Evolutionary conservation across 2,888 invertebrate species (phyloP).

Genomic region (Itoplectis maculator): DNA sequence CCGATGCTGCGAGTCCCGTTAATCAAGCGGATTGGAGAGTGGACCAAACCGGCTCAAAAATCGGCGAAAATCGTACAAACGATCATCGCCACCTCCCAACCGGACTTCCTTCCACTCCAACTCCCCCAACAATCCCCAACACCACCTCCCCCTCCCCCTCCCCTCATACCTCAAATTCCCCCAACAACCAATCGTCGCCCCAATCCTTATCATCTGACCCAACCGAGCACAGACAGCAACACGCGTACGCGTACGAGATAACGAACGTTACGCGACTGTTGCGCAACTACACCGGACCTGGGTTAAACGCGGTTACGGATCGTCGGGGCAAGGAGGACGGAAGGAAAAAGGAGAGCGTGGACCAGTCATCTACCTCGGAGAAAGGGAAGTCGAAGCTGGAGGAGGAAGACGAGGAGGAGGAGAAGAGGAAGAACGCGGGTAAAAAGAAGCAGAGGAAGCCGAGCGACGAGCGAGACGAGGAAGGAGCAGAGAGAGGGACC

Average conservation of each 20-base stretch:
- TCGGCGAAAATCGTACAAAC: constrained; percentile 14
- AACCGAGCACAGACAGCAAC: constrained; percentile 73
- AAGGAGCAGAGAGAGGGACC: constrained; percentile 22
- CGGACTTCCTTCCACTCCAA: constrained; percentile 1
- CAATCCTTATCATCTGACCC: constrained; percentile 63
- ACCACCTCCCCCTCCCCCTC: neutral
- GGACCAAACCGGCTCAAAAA: constrained; percentile 13
- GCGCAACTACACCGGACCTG: constrained; percentile 82
- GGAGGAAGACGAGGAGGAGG: constrained; percentile 48
- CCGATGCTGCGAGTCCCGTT: constrained; percentile 43
- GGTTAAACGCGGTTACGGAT: constrained; percentile 76
- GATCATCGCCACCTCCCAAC: neutral
- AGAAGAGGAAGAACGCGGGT: constrained; percentile 36
- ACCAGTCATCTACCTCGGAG: too few species aligned
- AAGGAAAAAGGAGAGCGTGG: constrained; percentile 33
- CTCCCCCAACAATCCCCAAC: neutral
- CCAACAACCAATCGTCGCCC: constrained; percentile 48
- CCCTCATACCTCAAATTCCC: neutral
- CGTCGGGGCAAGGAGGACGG: constrained; percentile 41
- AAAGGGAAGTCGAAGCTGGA: constrained; percentile 47
- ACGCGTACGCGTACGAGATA: constrained; percentile 83
- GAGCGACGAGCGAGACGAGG: constrained; percentile 28
- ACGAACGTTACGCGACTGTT: constrained; percentile 82
- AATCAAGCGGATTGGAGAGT: constrained; percentile 21
- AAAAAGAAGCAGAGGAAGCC: constrained; percentile 53